Evolutionary conservation across 1,140 invertebrate genomes (phyloP), one percentile per base, ranked within the genome.

Genomic region (Penaeus chinensis): DNA sequence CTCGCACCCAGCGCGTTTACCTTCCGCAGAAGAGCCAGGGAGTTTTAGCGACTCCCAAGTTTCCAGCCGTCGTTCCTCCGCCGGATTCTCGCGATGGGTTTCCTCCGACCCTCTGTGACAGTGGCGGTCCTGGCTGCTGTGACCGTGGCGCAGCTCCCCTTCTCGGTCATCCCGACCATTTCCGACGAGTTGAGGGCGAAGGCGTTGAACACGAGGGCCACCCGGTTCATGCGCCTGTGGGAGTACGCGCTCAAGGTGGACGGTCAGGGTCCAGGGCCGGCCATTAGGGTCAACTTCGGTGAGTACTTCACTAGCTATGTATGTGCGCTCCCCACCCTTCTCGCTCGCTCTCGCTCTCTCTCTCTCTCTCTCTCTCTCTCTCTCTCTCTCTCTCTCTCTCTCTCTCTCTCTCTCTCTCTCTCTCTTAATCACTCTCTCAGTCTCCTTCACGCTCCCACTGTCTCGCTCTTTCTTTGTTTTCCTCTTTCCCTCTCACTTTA

Each of bases 191-290:
- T 24, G 13, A 74, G 20, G 42, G 71, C 27, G 3, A 74, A 74
- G 18, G 71, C 71, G 18, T 13, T 37, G 27, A 4, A 32, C 11
- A 37, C 71, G 42, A 37, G 71, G 20, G 71, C 71, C 18, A 20
- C 71, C 27, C 16, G 27, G 27, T 74, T 74, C 71, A 11, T 74
- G 27, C 27, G 71, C 18, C n/a, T 74, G 71, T 74, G 71, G 71
- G 71, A 74, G 71, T 37, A 37, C 71, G 71, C 71, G 11, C 71
- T 74, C 71, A 32, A 27, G 42, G 71, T 74, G 27, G 71, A 74
- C 42, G 71, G 71, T 22, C 71, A 74, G n/a, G 71, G 71, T 5
- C 71, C 71, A 74, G 71, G 71, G 18, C 71, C 71, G 71, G 71
- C 71, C 19, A 24, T 74, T 19, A 27, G 71, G 24, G 71, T 74